phyloP scores from a whole-genome alignment of 1,140 invertebrate species.

The Ridgeia piscesae region DNA sequence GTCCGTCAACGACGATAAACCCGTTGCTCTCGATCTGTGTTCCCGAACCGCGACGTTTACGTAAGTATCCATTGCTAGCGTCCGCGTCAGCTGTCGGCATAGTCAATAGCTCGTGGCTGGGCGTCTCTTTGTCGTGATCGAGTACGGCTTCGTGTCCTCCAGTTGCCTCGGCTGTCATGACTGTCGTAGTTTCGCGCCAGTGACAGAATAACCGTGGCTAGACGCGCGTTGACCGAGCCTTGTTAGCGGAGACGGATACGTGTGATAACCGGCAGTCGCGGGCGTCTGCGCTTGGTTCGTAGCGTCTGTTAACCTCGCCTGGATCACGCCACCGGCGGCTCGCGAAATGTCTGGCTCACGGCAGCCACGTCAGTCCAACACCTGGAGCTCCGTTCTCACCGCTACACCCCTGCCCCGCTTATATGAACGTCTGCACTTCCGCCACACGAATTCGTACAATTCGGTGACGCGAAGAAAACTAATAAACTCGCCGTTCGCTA shows the following conservation, averaged over 20 bases:
- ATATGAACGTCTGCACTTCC: too few species aligned
- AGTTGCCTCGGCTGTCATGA: background rate
- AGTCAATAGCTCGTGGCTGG: background rate
- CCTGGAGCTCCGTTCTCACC: background rate
- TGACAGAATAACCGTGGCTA: background rate
- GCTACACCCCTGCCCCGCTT: background rate
- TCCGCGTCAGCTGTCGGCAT: background rate
- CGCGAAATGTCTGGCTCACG: background rate
- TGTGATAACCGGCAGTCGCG: background rate
- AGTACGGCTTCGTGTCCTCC: background rate
- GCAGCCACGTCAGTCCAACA: background rate
- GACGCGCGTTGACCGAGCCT: background rate
- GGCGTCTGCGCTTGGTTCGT: background rate
- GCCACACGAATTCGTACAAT: too few species aligned
- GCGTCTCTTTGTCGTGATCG: background rate
- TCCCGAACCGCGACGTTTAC: background rate
- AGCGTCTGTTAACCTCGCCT: background rate
- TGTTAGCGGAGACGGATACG: background rate
- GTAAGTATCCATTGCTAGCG: background rate
- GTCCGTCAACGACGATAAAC: background rate
- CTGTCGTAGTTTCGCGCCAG: background rate
- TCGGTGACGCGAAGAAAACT: too few species aligned
- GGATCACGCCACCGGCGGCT: background rate
- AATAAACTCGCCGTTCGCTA: too few species aligned
- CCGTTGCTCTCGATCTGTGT: background rate